phyloP scores from a whole-genome alignment of 2,888 invertebrate species.

The Lepas anatifera region DNA sequence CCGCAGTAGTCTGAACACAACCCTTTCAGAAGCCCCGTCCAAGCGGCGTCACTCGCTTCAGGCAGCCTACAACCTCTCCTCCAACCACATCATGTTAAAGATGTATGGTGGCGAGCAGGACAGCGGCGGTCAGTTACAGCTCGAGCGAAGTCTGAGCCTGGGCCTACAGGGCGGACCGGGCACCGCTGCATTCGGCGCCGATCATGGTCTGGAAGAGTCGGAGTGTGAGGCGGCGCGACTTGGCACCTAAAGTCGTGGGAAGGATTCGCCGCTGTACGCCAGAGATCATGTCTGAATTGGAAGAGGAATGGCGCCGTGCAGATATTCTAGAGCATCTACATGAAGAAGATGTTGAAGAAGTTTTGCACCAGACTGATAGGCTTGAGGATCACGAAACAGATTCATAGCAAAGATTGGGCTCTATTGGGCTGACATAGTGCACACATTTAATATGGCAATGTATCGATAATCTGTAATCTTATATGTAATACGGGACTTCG shows the following conservation, averaged over 20 bases:
- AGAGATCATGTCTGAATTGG: too few relatives aligned
- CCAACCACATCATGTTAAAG: background rate
- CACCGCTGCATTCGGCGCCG: background rate
- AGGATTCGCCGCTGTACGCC: constrained; percentile 67
- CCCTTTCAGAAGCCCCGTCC: background rate
- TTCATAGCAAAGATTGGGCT: too few relatives aligned
- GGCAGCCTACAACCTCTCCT: background rate
- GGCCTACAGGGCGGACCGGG: background rate
- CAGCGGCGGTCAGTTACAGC: background rate
- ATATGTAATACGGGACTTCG: too few relatives aligned
- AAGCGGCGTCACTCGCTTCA: background rate
- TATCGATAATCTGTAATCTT: too few relatives aligned
- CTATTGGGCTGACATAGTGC: too few relatives aligned
- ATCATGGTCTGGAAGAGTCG: constrained; percentile 65
- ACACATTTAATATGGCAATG: too few relatives aligned
- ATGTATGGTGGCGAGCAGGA: too few relatives aligned
- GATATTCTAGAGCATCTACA: too few relatives aligned
- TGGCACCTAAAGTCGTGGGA: constrained; percentile 68
- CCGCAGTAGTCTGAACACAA: background rate
- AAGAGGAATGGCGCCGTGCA: too few relatives aligned
- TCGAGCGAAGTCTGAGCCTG: background rate
- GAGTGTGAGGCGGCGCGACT: constrained; percentile 67
- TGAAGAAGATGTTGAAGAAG: too few relatives aligned
- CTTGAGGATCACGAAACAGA: too few relatives aligned
- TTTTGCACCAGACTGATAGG: too few relatives aligned